Evolutionary conservation across 2,888 invertebrate species (phyloP).

Genomic region (Tortrix viridana): DNA sequence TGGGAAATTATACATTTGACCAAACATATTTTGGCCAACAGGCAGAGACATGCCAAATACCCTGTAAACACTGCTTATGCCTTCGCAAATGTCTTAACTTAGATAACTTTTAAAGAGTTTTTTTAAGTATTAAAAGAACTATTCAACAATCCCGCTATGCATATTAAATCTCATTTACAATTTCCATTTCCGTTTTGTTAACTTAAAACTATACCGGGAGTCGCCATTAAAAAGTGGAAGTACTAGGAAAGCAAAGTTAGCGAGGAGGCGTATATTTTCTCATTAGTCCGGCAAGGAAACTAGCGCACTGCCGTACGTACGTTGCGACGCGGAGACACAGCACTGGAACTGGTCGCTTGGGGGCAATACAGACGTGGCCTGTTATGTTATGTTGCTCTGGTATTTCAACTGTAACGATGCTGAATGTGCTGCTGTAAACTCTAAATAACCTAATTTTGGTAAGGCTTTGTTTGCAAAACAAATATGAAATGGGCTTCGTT

Average conservation of each 20-base stretch:
- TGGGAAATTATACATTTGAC: too few species aligned
- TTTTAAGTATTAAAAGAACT: background rate
- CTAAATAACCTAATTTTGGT: slow-evolving; percentile 35
- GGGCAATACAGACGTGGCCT: slow-evolving; percentile 28
- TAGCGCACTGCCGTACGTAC: slow-evolving; percentile 42
- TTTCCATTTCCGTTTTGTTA: slow-evolving; percentile 33
- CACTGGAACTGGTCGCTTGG: slow-evolving; percentile 33
- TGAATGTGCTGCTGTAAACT: slow-evolving; percentile 34
- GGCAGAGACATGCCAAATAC: too few species aligned
- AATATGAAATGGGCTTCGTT: background rate
- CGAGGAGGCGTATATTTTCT: slow-evolving; percentile 66
- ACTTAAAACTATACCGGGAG: slow-evolving; percentile 33
- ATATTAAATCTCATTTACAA: slow-evolving; percentile 29
- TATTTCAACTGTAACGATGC: slow-evolving; percentile 26
- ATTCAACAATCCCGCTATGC: slow-evolving; percentile 5
- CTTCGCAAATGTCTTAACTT: too few species aligned
- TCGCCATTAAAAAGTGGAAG: slow-evolving; percentile 64
- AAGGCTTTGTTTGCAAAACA: slow-evolving; percentile 21
- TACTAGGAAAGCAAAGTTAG: slow-evolving; percentile 56
- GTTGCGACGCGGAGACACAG: slow-evolving; percentile 28
- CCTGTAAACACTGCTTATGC: too few species aligned
- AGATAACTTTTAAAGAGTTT: too few species aligned
- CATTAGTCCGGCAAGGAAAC: slow-evolving; percentile 64
- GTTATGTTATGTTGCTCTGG: slow-evolving; percentile 33
- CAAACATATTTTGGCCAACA: too few species aligned